phyloP scores from a whole-genome alignment of 2,797 vertebrate genomes.

The Menidia menidia region DNA sequence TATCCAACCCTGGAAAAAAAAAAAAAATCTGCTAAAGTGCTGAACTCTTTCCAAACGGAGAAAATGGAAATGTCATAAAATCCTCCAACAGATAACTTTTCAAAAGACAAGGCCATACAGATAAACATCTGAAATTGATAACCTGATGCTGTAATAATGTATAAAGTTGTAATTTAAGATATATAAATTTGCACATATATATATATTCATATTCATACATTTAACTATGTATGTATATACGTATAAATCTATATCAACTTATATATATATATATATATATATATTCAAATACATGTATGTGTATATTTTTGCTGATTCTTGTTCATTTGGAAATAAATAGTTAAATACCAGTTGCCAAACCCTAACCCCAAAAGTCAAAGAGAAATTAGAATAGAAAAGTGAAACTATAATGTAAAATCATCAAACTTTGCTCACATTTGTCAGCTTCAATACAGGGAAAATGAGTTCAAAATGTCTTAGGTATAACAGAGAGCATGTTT shows the following conservation, averaged over 20 bases:
- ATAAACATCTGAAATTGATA: conserved; percentile 36
- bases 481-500: conserved; percentile 44
- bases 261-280: too few relatives aligned
- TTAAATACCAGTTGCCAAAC: not conserved
- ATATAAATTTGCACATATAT: too few relatives aligned
- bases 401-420: conserved; percentile 45
- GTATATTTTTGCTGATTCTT: too few relatives aligned
- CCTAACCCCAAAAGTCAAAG: conserved; percentile 5
- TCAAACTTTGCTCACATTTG: conserved; percentile 47
- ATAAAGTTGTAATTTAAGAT: too few relatives aligned
- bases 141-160: not conserved
- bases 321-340: not conserved
- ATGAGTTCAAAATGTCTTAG: conserved; percentile 45
- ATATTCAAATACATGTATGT: too few relatives aligned
- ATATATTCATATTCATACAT: too few relatives aligned
- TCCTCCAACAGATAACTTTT: conserved; percentile 70
- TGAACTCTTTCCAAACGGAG: conserved; percentile 46
- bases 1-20: conserved; percentile 42
- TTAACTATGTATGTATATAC: too few relatives aligned
- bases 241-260: too few relatives aligned
- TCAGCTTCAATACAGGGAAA: conserved; percentile 30
- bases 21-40: conserved; percentile 50
- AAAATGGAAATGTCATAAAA: conserved; percentile 75
- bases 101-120: conserved; percentile 52
- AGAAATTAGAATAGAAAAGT: conserved; percentile 14